A percentile compares a stretch with the other conserved stretches of the same genome.
phyloP scores from a whole-genome alignment of 2,888 invertebrate genomes.

The Zelleria hepariella region DNA sequence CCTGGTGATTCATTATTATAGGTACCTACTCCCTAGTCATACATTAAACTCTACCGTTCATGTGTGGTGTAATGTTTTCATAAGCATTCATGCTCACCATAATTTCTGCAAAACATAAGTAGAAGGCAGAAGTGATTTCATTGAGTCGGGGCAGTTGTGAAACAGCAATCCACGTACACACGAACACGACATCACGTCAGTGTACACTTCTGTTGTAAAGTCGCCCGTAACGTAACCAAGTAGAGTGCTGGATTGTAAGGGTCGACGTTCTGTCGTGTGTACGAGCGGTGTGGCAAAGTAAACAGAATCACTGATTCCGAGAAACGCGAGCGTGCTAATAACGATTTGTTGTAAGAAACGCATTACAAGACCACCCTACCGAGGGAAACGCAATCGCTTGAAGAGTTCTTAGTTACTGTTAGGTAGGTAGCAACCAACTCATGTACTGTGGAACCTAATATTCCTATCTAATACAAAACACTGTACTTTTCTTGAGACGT shows the following conservation, averaged over 20 bases:
- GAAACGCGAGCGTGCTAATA: slow-evolving; percentile 1
- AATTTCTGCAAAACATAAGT: not conserved
- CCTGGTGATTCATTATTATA: no score
- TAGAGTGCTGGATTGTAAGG: no score
- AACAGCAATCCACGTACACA: not conserved
- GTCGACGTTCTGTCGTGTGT: no score
- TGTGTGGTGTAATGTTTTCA: no score
- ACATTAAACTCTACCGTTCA: no score
- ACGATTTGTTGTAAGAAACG: not conserved
- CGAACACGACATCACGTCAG: no score
- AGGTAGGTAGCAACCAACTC: not conserved
- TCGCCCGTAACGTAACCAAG: no score
- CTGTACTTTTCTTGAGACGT: no score
- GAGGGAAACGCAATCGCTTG: not conserved
- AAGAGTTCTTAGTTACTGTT: not conserved
- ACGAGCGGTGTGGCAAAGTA: not conserved
- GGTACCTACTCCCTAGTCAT: no score
- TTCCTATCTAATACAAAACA: no score
- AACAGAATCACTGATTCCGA: not conserved
- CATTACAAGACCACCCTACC: not conserved
- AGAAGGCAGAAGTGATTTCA: not conserved
- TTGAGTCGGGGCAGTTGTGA: not conserved
- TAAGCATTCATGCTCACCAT: not conserved
- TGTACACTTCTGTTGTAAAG: no score
- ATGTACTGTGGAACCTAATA: no score